A percentile compares a stretch with the other conserved stretches of the same genome.
phyloP scores from a whole-genome alignment of 2,797 vertebrate genomes.

The Vipera ursinii region DNA sequence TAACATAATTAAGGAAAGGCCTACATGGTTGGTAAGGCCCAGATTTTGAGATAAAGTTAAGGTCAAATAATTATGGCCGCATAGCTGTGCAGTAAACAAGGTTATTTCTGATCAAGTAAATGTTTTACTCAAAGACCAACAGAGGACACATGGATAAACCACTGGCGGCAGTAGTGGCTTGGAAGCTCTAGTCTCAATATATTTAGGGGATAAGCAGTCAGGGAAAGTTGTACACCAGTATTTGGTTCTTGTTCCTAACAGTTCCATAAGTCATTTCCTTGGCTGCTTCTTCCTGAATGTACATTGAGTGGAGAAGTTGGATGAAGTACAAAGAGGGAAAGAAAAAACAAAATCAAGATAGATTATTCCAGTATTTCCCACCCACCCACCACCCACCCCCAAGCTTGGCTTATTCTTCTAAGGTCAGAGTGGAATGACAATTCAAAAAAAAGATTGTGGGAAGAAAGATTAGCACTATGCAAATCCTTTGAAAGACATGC shows the following conservation, averaged over 20 bases:
- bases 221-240: background rate
- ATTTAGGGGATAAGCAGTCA: background rate
- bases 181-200: background rate
- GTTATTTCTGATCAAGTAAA: constrained; percentile 37
- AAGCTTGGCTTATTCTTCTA: background rate
- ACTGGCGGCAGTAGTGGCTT: background rate
- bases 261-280: background rate
- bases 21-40: constrained; percentile 30
- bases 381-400: accelerated
- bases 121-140: constrained; percentile 9
- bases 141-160: background rate
- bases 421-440: background rate
- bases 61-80: constrained; percentile 9
- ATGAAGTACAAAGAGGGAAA: background rate
- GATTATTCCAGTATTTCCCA: background rate
- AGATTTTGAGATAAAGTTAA: constrained; percentile 40
- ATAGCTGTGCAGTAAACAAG: constrained; percentile 44
- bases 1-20: constrained; percentile 31
- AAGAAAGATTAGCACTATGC: background rate
- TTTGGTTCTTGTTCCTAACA: background rate
- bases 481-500: background rate
- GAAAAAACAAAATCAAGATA: background rate
- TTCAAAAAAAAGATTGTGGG: background rate
- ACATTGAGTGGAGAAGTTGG: background rate
- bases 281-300: background rate